These are phyloP conservation scores for Spatulosminthurus flaviceps DNA, from an alignment of 2,888 invertebrate species.

Conservation along the genomic window DNA sequence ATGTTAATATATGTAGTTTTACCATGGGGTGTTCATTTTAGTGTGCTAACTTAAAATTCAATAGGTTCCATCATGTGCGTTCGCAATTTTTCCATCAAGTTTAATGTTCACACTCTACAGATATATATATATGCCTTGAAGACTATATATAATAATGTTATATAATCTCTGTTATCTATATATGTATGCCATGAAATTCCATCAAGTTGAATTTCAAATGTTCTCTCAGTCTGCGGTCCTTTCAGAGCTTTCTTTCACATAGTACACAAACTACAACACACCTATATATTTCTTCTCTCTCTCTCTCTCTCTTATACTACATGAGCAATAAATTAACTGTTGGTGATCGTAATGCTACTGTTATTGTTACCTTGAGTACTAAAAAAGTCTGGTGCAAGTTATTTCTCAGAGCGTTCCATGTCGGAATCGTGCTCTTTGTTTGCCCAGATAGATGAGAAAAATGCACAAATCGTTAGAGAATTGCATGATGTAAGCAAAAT, in stretches of 20 bases:
- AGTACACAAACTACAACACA: too few relatives aligned
- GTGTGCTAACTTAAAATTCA: background rate
- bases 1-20: conserved; percentile 14
- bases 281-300: background rate
- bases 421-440: conserved; percentile 25
- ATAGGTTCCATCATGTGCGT: background rate
- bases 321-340: conserved; percentile 18
- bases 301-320: too few relatives aligned
- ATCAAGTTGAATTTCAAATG: conserved; percentile 8
- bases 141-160: too few relatives aligned
- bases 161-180: too few relatives aligned
- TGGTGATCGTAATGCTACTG: conserved; percentile 18
- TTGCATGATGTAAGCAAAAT: conserved; percentile 28
- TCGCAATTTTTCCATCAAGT: conserved; percentile 18
- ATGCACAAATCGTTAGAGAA: conserved; percentile 9
- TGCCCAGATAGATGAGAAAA: conserved; percentile 24
- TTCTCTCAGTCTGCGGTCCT: background rate
- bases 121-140: background rate
- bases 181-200: too few relatives aligned
- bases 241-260: background rate
- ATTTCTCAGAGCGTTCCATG: conserved; percentile 2
- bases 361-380: conserved; percentile 13
- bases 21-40: background rate
- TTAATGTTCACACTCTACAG: background rate
- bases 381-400: background rate